phyloP scores from a whole-genome alignment of 1,140 invertebrate species.

The Cherax quadricarinatus region DNA sequence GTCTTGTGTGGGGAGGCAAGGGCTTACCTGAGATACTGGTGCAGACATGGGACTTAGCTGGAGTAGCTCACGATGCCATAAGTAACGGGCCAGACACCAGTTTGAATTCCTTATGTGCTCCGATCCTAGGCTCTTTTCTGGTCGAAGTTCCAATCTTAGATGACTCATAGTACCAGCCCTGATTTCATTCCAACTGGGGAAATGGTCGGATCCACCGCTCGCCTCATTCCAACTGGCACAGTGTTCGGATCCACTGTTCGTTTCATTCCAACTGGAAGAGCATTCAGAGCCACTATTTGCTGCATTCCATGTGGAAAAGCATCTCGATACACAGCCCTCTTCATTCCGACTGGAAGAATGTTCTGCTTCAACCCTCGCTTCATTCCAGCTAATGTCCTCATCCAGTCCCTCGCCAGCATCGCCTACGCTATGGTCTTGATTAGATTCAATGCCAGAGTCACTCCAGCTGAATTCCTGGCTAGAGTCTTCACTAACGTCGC shows the following conservation, averaged over 20 bases:
- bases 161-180: not conserved
- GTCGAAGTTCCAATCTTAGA: not conserved
- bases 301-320: not conserved
- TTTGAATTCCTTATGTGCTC: slow-evolving; percentile 14
- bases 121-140: not conserved
- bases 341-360: not conserved
- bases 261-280: not conserved
- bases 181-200: not conserved
- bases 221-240: not conserved
- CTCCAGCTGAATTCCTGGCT: slow-evolving; percentile 10
- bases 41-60: not conserved
- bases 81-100: slow-evolving; percentile 36
- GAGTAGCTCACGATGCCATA: slow-evolving; percentile 17
- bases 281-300: not conserved
- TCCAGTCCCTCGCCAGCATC: not conserved
- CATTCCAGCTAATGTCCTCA: not conserved
- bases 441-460: not conserved
- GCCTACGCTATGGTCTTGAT: not conserved
- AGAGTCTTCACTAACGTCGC: not conserved
- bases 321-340: too few relatives aligned
- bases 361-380: not conserved
- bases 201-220: not conserved
- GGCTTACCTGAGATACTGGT: slow-evolving; percentile 30
- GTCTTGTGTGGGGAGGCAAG: not conserved
- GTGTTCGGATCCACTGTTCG: not conserved